Conservation (phyloP, 2,888 invertebrate species). For the Resseliella maxima region DNA sequence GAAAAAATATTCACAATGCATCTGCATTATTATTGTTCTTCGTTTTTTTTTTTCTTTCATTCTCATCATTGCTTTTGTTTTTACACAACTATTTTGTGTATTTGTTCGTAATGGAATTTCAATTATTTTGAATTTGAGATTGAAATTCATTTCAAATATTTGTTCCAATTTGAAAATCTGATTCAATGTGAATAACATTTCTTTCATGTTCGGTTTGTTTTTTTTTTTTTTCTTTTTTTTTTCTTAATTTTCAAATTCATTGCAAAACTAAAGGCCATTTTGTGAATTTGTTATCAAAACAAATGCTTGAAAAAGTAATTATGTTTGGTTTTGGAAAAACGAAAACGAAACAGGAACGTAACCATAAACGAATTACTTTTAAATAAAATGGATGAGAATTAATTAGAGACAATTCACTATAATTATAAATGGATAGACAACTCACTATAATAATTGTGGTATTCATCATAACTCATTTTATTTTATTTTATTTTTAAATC, state of each 20-base stretch:
- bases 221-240: no score
- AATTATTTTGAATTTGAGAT: neutral
- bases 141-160: neutral
- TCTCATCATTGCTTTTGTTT: constrained; percentile 20
- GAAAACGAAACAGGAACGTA: constrained; percentile 10
- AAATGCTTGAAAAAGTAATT: constrained; percentile 9
- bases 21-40: no score
- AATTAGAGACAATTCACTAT: neutral
- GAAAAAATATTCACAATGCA: constrained; percentile 20
- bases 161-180: neutral
- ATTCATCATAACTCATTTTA: constrained; percentile 13
- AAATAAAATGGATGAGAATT: constrained; percentile 3
- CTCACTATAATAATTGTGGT: constrained; percentile 20
- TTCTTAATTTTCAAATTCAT: neutral
- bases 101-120: neutral
- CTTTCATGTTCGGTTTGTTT: constrained; percentile 3
- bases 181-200: constrained; percentile 17
- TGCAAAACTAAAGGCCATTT: neutral
- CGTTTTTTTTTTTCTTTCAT: neutral
- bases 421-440: neutral
- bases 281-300: constrained; percentile 12
- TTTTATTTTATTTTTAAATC: neutral
- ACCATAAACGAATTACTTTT: constrained; percentile 1
- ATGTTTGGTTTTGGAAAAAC: neutral
- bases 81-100: neutral